phyloP scores from a whole-genome alignment of 2,113 vertebrate genomes.

The Motacilla tschutschensis region DNA sequence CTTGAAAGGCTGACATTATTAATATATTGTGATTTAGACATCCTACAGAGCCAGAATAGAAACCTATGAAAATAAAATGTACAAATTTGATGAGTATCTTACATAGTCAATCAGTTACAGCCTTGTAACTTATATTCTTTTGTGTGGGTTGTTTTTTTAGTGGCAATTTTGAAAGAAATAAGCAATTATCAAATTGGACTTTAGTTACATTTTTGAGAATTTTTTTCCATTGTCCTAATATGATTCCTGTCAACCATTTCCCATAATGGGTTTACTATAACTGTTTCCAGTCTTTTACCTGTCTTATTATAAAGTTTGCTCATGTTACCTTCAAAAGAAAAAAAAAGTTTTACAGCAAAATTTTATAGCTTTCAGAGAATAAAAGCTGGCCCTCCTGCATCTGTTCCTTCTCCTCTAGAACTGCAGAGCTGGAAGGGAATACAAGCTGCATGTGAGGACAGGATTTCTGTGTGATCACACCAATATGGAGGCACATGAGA shows the following conservation, averaged over 20 bases:
- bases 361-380: neutral
- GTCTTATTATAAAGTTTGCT: neutral
- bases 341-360: neutral
- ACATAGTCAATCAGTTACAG: neutral
- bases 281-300: neutral
- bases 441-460: neutral
- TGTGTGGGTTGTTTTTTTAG: neutral
- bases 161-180: neutral
- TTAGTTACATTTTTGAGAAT: neutral
- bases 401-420: neutral
- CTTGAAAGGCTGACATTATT: slow-evolving; percentile 26
- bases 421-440: neutral
- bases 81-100: neutral
- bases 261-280: neutral
- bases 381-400: neutral
- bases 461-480: neutral
- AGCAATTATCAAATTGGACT: neutral
- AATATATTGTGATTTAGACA: slow-evolving; percentile 24
- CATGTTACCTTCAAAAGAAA: neutral
- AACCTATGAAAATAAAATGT: slow-evolving; percentile 24
- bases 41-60: slow-evolving; percentile 16
- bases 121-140: neutral
- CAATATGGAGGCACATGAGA: neutral
- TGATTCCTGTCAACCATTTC: neutral
- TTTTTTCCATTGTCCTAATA: neutral